Percentiles rank a stretch among this genome's conserved stretches.
Evolutionary conservation across 2,113 vertebrate genomes (phyloP).

Genomic region (Motacilla tschutschensis): DNA sequence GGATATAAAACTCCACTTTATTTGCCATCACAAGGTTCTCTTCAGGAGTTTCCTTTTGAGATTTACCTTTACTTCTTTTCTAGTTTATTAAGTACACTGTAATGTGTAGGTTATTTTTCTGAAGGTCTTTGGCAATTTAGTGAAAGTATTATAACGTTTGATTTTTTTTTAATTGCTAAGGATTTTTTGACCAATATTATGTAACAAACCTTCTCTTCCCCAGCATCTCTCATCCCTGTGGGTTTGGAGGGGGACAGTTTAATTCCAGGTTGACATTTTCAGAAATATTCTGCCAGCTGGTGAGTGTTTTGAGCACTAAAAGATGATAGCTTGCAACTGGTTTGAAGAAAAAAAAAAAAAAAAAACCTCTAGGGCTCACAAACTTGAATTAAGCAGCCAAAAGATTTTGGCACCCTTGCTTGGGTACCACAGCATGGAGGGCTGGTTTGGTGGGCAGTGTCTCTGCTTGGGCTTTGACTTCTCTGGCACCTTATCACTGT

Average conservation of each 20-base stretch:
- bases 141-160: neutral
- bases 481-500: fast-evolving
- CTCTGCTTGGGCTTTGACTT: fast-evolving
- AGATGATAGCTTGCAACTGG: neutral
- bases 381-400: neutral
- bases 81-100: neutral
- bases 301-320: neutral
- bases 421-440: fast-evolving
- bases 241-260: neutral
- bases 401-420: neutral
- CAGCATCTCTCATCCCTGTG: neutral
- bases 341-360: neutral
- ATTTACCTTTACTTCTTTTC: neutral
- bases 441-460: neutral
- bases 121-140: neutral
- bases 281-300: neutral
- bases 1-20: conserved; percentile 18
- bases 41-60: neutral
- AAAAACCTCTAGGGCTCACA: neutral
- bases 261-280: neutral
- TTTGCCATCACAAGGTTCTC: neutral
- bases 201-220: neutral
- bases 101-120: neutral
- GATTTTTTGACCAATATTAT: neutral
- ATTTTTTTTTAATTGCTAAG: neutral